Percentiles rank a stretch among this genome's conserved stretches.
Evolutionary conservation across 2,888 invertebrate genomes (phyloP).

Genomic region (Zygothrica quintamaculata): DNA sequence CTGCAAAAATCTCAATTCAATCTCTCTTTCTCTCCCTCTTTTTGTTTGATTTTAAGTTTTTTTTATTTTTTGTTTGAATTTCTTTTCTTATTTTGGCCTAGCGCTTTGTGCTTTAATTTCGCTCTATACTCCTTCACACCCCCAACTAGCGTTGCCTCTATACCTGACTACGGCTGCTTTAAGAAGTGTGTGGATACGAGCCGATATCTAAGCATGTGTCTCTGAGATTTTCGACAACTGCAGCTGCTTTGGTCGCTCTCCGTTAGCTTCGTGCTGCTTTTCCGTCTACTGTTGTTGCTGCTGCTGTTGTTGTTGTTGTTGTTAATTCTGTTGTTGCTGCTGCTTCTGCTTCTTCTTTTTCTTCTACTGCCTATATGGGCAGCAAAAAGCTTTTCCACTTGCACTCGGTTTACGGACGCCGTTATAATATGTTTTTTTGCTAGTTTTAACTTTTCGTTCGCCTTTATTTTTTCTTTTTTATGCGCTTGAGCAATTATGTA

Average conservation of each 20-base stretch:
- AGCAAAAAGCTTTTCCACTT: constrained; percentile 53
- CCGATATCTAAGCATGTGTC: constrained; percentile 94
- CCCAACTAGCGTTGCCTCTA: constrained; percentile 39
- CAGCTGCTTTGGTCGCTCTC: constrained; percentile 57
- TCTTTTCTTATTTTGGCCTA: not conserved
- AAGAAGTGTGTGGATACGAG: constrained; percentile 96
- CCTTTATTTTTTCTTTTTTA: constrained; percentile 38
- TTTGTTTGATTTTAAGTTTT: not conserved
- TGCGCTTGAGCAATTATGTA: constrained; percentile 69
- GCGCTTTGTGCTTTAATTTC: not conserved
- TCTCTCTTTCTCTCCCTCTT: constrained; percentile 24
- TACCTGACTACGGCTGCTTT: constrained; percentile 94
- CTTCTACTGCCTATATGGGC: constrained; percentile 18
- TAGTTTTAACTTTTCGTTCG: constrained; percentile 38
- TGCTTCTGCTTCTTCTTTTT: constrained; percentile 42
- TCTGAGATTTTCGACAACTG: constrained; percentile 71
- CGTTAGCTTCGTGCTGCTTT: constrained; percentile 48
- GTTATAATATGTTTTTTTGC: constrained; percentile 56
- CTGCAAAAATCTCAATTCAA: constrained; percentile 15
- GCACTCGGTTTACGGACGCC: constrained; percentile 59
- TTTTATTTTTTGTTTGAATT: not conserved
- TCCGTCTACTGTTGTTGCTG: constrained; percentile 39
- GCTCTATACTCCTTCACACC: constrained; percentile 25
- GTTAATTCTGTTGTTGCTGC: too few relatives aligned
- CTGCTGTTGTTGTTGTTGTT: too few relatives aligned